A percentile compares a stretch with the other conserved stretches of the same genome.
phyloP scores from a whole-genome alignment of 2,888 invertebrate genomes.

The Mythimna impura region DNA sequence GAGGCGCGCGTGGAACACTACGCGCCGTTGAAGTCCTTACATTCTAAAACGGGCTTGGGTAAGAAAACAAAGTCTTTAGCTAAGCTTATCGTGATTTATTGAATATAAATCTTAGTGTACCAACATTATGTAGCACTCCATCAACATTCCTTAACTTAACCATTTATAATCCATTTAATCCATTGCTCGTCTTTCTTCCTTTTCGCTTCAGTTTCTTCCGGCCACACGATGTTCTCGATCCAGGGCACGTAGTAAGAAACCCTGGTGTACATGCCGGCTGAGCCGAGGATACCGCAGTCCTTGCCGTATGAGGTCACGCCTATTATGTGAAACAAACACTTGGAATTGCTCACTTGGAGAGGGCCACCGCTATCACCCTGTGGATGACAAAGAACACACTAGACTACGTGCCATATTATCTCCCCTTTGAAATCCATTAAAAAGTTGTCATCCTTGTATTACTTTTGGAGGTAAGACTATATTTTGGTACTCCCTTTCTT shows the following conservation, averaged over 20 bases:
- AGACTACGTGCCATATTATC: not conserved
- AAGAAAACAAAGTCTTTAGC: not conserved
- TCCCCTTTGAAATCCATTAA: too few relatives aligned
- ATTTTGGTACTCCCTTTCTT: too few relatives aligned
- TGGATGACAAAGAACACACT: not conserved
- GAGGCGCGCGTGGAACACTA: too few relatives aligned
- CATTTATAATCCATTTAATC: conserved; percentile 20
- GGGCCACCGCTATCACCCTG: conserved; percentile 67
- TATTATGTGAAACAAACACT: conserved; percentile 87
- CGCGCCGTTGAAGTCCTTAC: too few relatives aligned
- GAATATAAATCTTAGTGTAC: not conserved
- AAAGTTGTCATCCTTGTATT: too few relatives aligned
- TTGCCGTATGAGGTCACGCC: conserved; percentile 88
- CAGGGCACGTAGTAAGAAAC: conserved; percentile 89
- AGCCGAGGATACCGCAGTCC: conserved; percentile 78
- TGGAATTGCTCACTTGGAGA: conserved; percentile 50
- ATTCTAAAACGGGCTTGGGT: not conserved
- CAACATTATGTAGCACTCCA: not conserved
- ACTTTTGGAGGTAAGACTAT: too few relatives aligned
- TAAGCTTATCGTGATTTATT: not conserved
- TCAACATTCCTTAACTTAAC: conserved; percentile 1
- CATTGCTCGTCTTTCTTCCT: conserved; percentile 2
- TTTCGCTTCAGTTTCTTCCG: conserved; percentile 62
- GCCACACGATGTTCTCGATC: conserved; percentile 91
- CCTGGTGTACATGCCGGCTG: conserved; percentile 91